phyloP scores from a whole-genome alignment of 2,797 vertebrate species.

The Odontamblyopus rebecca region DNA sequence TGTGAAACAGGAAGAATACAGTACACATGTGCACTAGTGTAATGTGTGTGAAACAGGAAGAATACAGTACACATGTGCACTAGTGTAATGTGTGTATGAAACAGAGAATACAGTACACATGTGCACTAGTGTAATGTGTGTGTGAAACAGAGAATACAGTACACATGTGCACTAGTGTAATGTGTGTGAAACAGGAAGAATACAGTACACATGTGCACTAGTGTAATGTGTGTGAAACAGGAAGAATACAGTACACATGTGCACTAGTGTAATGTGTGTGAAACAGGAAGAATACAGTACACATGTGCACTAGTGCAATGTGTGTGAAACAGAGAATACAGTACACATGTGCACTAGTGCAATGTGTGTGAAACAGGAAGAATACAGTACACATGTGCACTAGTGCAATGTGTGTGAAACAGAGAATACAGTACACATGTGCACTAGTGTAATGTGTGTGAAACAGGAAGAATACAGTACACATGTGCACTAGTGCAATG shows the following conservation, averaged over 20 bases:
- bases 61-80: no score
- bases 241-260: constrained; percentile 29
- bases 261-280: constrained; percentile 49
- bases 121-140: constrained; percentile 49
- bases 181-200: constrained; percentile 31
- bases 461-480: no score
- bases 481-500: no score
- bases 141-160: constrained; percentile 10
- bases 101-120: no score
- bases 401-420: constrained; percentile 47
- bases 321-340: constrained; percentile 1
- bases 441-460: no score
- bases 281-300: constrained; percentile 10
- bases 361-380: constrained; percentile 36
- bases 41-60: no score
- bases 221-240: constrained; percentile 43
- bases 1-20: no score
- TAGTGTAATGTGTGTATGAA: no score
- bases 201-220: constrained; percentile 38
- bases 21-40: no score
- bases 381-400: constrained; percentile 34
- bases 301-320: constrained; percentile 56
- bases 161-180: constrained; percentile 44
- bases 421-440: no score
- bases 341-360: constrained; percentile 40